Percentiles rank a stretch among this genome's conserved stretches.
Evolutionary conservation across 2,888 invertebrate genomes (phyloP).

Genomic region (Lasioglossum pauxillum): DNA sequence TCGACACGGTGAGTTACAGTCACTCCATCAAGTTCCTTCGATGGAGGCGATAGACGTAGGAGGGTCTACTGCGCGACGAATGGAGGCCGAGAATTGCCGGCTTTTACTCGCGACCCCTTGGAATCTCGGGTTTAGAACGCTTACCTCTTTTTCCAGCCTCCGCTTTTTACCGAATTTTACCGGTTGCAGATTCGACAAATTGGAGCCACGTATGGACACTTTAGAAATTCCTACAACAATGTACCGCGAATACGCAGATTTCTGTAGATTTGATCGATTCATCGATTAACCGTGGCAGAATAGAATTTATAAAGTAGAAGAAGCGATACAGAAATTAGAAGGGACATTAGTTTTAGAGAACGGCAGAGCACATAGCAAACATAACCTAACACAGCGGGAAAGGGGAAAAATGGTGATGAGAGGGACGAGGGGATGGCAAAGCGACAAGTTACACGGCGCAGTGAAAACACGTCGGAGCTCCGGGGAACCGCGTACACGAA

Average conservation of each 20-base stretch:
- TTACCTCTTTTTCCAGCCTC: neutral
- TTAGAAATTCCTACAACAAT: neutral
- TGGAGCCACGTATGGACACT: neutral
- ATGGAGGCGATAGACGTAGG: neutral
- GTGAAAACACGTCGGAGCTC: neutral
- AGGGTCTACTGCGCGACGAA: neutral
- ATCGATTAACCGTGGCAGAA: neutral
- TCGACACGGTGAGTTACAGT: constrained; percentile 66
- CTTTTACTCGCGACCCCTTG: constrained; percentile 62
- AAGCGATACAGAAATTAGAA: neutral
- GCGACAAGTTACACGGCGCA: constrained; percentile 5
- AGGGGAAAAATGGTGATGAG: neutral
- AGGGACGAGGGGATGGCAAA: neutral
- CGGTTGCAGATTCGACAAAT: neutral
- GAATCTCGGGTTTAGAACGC: constrained; percentile 49
- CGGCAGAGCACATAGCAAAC: neutral
- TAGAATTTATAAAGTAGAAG: no score
- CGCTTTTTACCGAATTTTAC: neutral
- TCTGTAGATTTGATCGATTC: neutral
- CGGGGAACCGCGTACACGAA: constrained; percentile 17
- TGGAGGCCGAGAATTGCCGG: constrained; percentile 57
- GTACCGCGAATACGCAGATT: neutral
- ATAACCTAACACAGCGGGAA: neutral
- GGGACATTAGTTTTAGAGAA: neutral
- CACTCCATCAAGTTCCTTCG: constrained; percentile 61